phyloP scores from a whole-genome alignment of 1,140 invertebrate species.

The Plutomurus gul region DNA sequence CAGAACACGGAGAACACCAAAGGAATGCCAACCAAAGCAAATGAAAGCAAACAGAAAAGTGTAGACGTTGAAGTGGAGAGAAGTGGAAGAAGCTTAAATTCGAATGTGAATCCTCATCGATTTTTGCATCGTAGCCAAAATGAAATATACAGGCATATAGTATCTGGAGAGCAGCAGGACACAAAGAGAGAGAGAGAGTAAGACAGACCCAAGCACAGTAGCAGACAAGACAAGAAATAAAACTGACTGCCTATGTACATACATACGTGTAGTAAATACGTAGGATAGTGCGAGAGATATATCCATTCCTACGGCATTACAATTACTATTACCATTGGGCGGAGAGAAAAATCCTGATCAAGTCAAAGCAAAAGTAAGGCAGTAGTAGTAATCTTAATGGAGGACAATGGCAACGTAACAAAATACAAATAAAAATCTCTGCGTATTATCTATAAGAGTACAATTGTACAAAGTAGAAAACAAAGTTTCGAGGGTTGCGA shows the following conservation, averaged over 20 bases:
- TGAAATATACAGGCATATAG: background rate
- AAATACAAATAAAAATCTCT: background rate
- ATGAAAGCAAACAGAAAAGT: background rate
- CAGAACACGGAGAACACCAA: background rate
- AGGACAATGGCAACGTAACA: background rate
- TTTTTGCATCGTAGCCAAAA: conserved; percentile 24
- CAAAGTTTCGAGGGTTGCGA: background rate
- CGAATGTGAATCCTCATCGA: conserved; percentile 26
- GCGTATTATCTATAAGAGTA: background rate
- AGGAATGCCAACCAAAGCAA: background rate
- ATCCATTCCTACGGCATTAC: background rate
- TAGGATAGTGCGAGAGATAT: no score
- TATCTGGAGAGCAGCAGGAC: background rate
- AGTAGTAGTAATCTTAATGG: background rate
- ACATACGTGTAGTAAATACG: no score
- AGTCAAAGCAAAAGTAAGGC: background rate
- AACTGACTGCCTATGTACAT: no score
- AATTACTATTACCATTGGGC: background rate
- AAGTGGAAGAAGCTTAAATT: conserved; percentile 16
- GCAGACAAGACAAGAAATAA: no score
- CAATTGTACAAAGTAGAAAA: background rate
- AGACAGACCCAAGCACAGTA: no score
- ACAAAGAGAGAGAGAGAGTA: background rate
- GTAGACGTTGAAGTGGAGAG: background rate
- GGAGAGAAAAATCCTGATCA: background rate